Conservation (phyloP, 2,113 vertebrate genomes). For the Muscicapa adusta region DNA sequence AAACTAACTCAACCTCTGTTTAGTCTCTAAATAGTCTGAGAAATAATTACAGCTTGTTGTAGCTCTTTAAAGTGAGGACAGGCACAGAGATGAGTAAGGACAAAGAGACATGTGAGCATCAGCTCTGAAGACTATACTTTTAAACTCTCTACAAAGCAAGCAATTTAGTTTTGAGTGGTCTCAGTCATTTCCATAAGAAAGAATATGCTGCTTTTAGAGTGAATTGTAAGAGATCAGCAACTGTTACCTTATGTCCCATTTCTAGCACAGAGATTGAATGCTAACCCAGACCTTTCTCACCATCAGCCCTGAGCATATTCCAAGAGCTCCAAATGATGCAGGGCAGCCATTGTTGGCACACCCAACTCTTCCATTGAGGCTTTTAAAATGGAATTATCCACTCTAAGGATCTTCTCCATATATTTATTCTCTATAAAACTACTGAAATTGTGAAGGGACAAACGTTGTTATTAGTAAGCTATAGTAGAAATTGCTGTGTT, state of each 20-base stretch:
- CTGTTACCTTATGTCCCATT: not conserved
- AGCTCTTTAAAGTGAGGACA: not conserved
- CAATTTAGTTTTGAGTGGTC: not conserved
- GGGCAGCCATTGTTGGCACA: not conserved
- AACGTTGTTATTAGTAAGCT: not conserved
- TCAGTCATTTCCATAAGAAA: not conserved
- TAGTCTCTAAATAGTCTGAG: not conserved
- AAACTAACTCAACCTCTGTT: not conserved
- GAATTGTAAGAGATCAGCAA: not conserved
- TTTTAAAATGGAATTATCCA: not conserved
- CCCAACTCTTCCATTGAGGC: not conserved
- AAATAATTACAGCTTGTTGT: not conserved
- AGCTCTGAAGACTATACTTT: not conserved
- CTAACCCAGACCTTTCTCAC: not conserved
- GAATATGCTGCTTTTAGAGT: not conserved
- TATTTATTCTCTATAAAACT: not conserved
- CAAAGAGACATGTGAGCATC: not conserved
- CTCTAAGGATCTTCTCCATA: not conserved
- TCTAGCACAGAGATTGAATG: not conserved
- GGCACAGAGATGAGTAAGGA: not conserved
- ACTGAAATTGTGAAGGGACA: not conserved
- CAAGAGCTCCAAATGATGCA: not conserved
- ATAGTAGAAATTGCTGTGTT: not conserved
- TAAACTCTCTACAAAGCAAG: not conserved
- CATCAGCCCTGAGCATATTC: not conserved